Conservation (phyloP, 2,797 vertebrate species). For the Chaenodraco wilsoni region DNA sequence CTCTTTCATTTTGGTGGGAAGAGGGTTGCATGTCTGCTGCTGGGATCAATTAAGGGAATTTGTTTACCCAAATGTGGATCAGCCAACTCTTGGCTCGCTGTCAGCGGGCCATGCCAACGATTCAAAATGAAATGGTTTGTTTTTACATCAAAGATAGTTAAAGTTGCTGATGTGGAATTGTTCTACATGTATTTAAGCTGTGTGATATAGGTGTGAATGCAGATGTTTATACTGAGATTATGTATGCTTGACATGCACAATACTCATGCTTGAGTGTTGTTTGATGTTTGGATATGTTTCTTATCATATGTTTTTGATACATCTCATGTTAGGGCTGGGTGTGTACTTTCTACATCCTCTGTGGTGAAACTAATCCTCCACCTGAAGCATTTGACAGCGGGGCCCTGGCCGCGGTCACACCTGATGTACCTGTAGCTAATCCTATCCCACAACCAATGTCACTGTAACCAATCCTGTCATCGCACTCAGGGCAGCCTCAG, state of each 20-base stretch:
- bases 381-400: constrained; percentile 67
- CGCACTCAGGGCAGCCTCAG: constrained; percentile 58
- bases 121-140: constrained; percentile 17
- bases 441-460: constrained; percentile 74
- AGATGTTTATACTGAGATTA: neutral
- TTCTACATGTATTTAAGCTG: constrained; percentile 1
- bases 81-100: constrained; percentile 19
- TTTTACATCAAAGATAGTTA: constrained; percentile 7
- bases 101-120: constrained; percentile 17
- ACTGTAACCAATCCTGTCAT: constrained; percentile 79
- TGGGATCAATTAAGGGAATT: constrained; percentile 40
- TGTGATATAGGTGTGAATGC: constrained; percentile 3
- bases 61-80: constrained; percentile 31
- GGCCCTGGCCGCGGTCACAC: constrained; percentile 74
- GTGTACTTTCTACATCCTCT: constrained; percentile 42
- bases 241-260: neutral
- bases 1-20: neutral
- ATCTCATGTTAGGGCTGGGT: constrained; percentile 30
- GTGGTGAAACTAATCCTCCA: constrained; percentile 55
- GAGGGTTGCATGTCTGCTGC: constrained; percentile 6
- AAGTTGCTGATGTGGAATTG: constrained; percentile 1
- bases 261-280: neutral
- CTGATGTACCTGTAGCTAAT: constrained; percentile 81
- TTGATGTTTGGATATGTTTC: neutral
- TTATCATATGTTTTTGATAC: constrained; percentile 23